These are phyloP conservation scores for Phaetusa simplex DNA, from an alignment of 2,113 vertebrate genomes.

Conservation along the genomic window DNA sequence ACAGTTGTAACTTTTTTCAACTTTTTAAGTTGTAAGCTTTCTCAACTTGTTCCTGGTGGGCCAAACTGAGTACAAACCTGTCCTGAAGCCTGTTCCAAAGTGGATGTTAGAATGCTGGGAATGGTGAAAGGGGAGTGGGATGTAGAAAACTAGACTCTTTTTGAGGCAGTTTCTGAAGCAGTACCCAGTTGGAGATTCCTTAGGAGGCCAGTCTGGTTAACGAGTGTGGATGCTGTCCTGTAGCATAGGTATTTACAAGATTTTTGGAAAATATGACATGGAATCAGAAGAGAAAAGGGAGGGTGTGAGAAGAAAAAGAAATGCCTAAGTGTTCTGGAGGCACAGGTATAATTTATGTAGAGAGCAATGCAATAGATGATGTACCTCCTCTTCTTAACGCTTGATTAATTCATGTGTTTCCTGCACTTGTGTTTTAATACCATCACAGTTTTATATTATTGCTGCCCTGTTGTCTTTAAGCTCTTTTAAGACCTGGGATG, in stretches of 20 bases:
- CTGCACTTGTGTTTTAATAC: background rate
- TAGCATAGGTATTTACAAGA: background rate
- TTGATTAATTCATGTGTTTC: background rate
- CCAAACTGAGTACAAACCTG: fast-evolving
- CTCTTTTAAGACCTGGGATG: background rate
- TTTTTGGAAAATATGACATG: background rate
- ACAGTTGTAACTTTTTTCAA: background rate
- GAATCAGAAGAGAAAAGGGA: background rate
- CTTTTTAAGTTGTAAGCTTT: background rate
- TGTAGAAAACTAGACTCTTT: background rate
- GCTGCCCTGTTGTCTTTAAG: background rate
- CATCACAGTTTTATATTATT: background rate
- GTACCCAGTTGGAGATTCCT: background rate
- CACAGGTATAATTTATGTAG: background rate
- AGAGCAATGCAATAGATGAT: background rate
- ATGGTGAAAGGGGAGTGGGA: background rate
- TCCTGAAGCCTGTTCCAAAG: background rate
- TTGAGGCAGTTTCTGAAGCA: background rate
- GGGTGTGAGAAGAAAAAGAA: background rate
- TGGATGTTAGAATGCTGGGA: background rate
- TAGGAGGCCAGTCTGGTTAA: background rate
- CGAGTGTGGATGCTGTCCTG: background rate
- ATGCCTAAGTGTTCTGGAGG: background rate
- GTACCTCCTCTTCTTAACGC: background rate
- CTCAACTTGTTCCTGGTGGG: background rate